Conservation (phyloP, 2,113 vertebrate genomes). For the Sinocyclocheilus maitianheensis region DNA sequence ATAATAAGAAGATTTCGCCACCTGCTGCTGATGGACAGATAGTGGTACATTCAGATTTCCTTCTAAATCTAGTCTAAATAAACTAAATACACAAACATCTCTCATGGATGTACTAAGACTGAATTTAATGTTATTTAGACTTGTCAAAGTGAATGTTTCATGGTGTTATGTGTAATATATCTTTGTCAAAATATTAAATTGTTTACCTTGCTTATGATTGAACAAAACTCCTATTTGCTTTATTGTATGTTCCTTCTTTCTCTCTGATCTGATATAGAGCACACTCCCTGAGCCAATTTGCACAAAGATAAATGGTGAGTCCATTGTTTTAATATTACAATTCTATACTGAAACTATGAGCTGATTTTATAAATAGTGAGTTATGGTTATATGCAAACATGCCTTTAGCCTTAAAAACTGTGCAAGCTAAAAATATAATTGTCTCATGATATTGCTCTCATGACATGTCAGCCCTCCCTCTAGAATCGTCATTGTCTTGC, state of each 20-base stretch:
- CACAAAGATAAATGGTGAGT: constrained; percentile 70
- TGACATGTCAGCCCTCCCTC: too few relatives aligned
- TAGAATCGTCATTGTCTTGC: too few relatives aligned
- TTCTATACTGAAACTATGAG: not conserved
- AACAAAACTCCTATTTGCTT: too few relatives aligned
- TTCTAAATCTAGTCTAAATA: not conserved
- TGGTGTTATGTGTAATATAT: too few relatives aligned
- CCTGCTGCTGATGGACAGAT: constrained; percentile 62
- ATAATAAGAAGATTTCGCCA: constrained; percentile 82
- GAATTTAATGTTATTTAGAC: not conserved
- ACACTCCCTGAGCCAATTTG: constrained; percentile 47
- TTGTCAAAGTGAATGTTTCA: too few relatives aligned
- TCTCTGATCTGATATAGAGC: constrained; percentile 55
- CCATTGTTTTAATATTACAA: not conserved
- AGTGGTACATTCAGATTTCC: constrained; percentile 17
- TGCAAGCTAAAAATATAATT: too few relatives aligned
- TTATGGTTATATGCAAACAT: not conserved
- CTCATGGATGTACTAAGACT: too few relatives aligned
- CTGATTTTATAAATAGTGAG: not conserved
- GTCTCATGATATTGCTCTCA: too few relatives aligned
- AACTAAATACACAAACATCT: too few relatives aligned
- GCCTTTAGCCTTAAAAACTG: too few relatives aligned
- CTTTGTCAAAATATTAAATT: not conserved
- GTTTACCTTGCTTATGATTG: not conserved
- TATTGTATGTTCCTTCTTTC: not conserved